phyloP scores from a whole-genome alignment of 2,888 invertebrate genomes.

The Crematogaster levior region DNA sequence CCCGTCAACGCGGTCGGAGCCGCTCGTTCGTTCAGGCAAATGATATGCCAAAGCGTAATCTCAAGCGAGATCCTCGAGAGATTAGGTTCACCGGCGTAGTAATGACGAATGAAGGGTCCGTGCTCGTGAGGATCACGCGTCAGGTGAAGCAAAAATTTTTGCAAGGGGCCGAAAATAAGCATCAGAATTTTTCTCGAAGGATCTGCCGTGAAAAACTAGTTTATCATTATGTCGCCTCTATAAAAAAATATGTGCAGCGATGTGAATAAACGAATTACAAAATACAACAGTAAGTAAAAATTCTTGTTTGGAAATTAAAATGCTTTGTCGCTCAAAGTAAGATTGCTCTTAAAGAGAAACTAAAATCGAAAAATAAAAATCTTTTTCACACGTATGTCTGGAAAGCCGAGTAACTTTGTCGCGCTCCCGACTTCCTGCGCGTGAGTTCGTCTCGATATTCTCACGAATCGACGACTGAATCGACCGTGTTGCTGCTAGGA shows the following conservation, averaged over 20 bases:
- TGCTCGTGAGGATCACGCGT: conserved; percentile 59
- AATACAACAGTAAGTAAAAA: not conserved
- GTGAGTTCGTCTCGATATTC: conserved; percentile 38
- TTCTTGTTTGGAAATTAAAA: not conserved
- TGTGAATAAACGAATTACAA: not conserved
- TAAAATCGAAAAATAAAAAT: not conserved
- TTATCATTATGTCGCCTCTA: not conserved
- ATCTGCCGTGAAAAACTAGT: not conserved
- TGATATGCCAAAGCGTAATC: conserved; percentile 84
- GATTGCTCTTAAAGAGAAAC: not conserved
- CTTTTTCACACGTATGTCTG: not conserved
- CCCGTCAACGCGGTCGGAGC: conserved; percentile 83
- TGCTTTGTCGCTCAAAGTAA: not conserved
- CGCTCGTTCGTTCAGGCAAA: conserved; percentile 84
- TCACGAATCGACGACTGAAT: conserved; percentile 63
- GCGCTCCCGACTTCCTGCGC: not conserved
- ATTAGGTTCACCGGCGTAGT: conserved; percentile 78
- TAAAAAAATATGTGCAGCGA: not conserved
- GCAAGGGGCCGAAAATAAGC: conserved; percentile 36
- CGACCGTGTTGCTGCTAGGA: conserved; percentile 56
- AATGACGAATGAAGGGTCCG: conserved; percentile 75
- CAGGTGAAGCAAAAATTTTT: conserved; percentile 71
- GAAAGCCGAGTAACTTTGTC: conserved; percentile 37
- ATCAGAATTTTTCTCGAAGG: not conserved
- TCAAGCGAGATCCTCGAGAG: conserved; percentile 79